Conservation (phyloP, 2,888 invertebrate species). For the Eristalinus sepulchralis region DNA sequence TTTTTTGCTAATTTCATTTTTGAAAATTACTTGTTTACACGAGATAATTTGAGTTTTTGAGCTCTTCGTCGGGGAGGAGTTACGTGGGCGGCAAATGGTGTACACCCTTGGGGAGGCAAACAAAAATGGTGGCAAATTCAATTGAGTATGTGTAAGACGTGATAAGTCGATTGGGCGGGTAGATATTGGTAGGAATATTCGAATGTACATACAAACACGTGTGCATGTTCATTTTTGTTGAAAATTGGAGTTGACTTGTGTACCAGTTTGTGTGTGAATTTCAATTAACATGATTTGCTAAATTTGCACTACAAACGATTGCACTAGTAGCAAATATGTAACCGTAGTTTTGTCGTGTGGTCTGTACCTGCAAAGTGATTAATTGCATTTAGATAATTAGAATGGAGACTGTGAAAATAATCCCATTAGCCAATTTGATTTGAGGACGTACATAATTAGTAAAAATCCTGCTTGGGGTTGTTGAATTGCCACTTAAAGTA, state of each 20-base stretch:
- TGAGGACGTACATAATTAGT: not conserved
- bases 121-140: slow-evolving; percentile 27
- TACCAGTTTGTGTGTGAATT: not conserved
- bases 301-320: not conserved
- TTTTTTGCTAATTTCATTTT: slow-evolving; percentile 52
- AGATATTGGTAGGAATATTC: not conserved
- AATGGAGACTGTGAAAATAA: not conserved
- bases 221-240: not conserved
- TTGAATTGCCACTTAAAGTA: not conserved
- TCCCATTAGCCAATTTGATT: slow-evolving; percentile 4
- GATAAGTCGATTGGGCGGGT: slow-evolving; percentile 37
- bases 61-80: slow-evolving; percentile 37
- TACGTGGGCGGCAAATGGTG: not conserved
- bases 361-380: not conserved
- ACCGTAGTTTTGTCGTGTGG: not conserved
- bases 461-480: not conserved
- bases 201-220: not conserved
- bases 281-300: not conserved
- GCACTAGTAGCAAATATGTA: not conserved
- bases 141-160: not conserved
- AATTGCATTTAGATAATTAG: slow-evolving; percentile 26
- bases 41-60: slow-evolving; percentile 74
- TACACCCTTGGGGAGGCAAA: not conserved
- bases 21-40: slow-evolving; percentile 79
- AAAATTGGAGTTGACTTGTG: not conserved